Percentiles rank a stretch among this genome's conserved stretches.
Evolutionary conservation across 2,888 invertebrate genomes (phyloP).

Genomic region (Euzophera pinguis): DNA sequence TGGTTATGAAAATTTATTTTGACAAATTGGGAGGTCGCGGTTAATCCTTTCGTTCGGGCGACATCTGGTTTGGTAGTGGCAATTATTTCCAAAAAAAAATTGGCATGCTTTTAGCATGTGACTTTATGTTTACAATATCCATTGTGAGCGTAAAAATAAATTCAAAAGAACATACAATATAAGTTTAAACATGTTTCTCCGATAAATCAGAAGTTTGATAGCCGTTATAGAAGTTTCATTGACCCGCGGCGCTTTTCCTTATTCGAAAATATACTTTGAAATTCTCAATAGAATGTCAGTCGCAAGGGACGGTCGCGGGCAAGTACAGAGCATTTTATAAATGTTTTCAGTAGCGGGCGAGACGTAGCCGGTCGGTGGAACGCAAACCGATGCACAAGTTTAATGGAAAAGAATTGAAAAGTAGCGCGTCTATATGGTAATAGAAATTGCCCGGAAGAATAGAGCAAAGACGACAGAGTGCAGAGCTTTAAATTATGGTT

Average conservation of each 20-base stretch:
- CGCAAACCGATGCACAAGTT: constrained; percentile 76
- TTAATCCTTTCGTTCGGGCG: constrained; percentile 62
- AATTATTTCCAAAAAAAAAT: background rate
- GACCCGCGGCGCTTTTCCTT: constrained; percentile 57
- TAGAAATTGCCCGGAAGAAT: constrained; percentile 79
- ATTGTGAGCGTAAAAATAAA: background rate
- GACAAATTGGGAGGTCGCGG: constrained; percentile 69
- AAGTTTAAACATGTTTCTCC: constrained; percentile 23
- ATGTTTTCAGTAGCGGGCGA: constrained; percentile 70
- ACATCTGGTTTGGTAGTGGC: constrained; percentile 48
- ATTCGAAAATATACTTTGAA: constrained; percentile 66
- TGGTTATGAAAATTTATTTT: constrained; percentile 71
- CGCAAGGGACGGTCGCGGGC: constrained; percentile 66
- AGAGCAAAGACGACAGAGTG: constrained; percentile 73
- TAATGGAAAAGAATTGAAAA: constrained; percentile 81
- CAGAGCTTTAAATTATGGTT: constrained; percentile 74
- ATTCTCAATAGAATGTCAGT: constrained; percentile 73
- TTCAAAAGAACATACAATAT: constrained; percentile 12
- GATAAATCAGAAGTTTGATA: constrained; percentile 40
- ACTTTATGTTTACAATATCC: background rate
- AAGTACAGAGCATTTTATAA: constrained; percentile 76
- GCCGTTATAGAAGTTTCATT: constrained; percentile 56
- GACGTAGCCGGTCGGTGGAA: constrained; percentile 54
- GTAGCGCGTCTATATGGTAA: constrained; percentile 80
- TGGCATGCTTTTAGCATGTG: background rate